These are phyloP conservation scores for Oppia nitens DNA, from an alignment of 1,140 invertebrate species.

Conservation along the genomic window DNA sequence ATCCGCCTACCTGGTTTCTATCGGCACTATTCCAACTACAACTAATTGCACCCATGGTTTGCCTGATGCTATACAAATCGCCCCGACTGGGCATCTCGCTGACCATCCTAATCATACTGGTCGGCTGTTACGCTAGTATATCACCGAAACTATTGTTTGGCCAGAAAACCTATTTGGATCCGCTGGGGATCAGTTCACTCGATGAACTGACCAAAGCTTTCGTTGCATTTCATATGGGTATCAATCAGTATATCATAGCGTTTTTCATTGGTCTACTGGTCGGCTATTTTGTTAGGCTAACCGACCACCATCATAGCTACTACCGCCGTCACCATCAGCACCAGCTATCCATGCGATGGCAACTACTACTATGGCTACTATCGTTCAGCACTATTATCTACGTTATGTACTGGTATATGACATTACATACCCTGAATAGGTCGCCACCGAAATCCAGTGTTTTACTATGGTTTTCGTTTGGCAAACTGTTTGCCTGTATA, in stretches of 20 bases:
- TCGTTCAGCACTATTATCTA: neutral
- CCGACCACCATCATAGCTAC: neutral
- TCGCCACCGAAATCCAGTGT: neutral
- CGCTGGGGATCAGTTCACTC: neutral
- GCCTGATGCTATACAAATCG: neutral
- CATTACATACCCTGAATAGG: slow-evolving; percentile 1
- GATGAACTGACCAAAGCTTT: slow-evolving; percentile 9
- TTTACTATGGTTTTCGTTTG: slow-evolving; percentile 9
- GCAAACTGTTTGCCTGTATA: slow-evolving; percentile 4
- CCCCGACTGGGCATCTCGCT: neutral
- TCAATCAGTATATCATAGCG: slow-evolving; percentile 8
- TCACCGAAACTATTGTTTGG: slow-evolving; percentile 4
- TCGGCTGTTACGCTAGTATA: slow-evolving; percentile 9
- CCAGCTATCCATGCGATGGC: neutral
- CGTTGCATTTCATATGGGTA: slow-evolving; percentile 14
- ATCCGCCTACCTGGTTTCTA: slow-evolving; percentile 12
- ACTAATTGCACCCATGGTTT: neutral
- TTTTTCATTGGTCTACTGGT: slow-evolving; percentile 7
- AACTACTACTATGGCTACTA: neutral
- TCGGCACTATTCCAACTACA: slow-evolving; percentile 11
- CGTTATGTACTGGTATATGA: slow-evolving; percentile 2
- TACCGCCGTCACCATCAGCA: neutral
- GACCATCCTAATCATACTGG: neutral
- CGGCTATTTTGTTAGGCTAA: slow-evolving; percentile 1
- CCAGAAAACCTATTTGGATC: slow-evolving; percentile 6